Base-by-base conservation (phyloP, 2,888 invertebrate genomes). In the Drosophila cognata region DNA sequence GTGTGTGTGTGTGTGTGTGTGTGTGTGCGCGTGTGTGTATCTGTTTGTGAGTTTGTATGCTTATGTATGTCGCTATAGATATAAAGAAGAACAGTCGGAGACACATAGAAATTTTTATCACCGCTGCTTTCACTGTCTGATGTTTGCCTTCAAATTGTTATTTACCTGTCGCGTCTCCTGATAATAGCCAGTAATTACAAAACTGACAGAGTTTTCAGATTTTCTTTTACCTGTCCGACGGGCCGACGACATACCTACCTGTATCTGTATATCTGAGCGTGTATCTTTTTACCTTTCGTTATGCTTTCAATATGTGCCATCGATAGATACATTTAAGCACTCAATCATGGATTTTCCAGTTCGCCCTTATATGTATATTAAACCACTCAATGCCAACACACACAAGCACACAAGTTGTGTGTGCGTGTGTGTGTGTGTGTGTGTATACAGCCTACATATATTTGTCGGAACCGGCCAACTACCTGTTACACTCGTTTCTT, bases 401-500 rank as follows among this genome's bases (percentile, higher is more conserved):
- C 36, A 59, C 31, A 52, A n/a, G n/a, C 38, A 38, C 18, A 38
- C 8, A 4, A 33, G 33, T 33, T n/a, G 13, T 28, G 48, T 28
- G 8, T 50, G 53, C 21, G 21, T 52, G 10, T 7, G 18, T 29
- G 18, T 50, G 29, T n/a, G 50, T 29, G 18, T 18, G 50, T 18
- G 4, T n/a, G 50, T 63, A 56, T 61, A 58, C 66, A 70, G 33
- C 35, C 51, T 43, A 48, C n/a, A 58, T 41, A 50, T 60, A 25
- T 46, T 25, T 8, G 25, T 41, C 43, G 28, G 31, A 55, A 68
- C 59, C 41, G 51, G 43, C 38, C 33, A 65, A 72, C 83, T 85
- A 85, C 84, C 88, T 85, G 84, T 88, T 85, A 81, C 82, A 84
- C 85, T 74, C 71, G 76, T 58, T 64, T 62, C 52, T 35, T 38